Evolutionary conservation across 2,797 vertebrate genomes (phyloP).

Genomic region (Pelobates cultripes): DNA sequence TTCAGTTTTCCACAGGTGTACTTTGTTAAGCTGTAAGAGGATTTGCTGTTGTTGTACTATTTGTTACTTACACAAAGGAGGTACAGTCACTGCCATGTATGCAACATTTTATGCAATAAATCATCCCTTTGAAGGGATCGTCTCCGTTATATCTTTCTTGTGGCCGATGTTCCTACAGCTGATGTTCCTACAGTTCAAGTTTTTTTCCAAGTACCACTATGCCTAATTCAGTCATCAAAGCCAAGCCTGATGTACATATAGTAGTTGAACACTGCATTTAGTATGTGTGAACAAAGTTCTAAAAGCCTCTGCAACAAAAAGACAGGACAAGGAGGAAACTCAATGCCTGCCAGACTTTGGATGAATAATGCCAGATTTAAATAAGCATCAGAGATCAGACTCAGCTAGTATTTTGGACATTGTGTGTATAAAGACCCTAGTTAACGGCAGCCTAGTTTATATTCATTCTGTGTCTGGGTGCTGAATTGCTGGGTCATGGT

Average conservation of each 20-base stretch:
- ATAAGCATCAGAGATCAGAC: not conserved
- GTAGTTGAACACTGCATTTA: not conserved
- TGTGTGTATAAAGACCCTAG: not conserved
- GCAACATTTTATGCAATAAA: too few relatives aligned
- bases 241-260: not conserved
- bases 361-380: not conserved
- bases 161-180: too few relatives aligned
- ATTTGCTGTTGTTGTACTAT: too few relatives aligned
- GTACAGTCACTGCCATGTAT: too few relatives aligned
- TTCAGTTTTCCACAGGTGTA: too few relatives aligned
- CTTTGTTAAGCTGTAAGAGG: too few relatives aligned
- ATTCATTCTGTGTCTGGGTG: not conserved
- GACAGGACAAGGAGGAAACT: not conserved
- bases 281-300: not conserved
- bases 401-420: not conserved
- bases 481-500: not conserved
- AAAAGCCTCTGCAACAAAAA: not conserved
- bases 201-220: too few relatives aligned
- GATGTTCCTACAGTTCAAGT: too few relatives aligned
- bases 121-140: too few relatives aligned
- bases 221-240: not conserved
- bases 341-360: not conserved
- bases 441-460: not conserved
- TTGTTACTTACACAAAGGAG: too few relatives aligned
- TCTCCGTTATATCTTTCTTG: too few relatives aligned